phyloP scores from a whole-genome alignment of 2,888 invertebrate species.

The Spicauda simplicius region DNA sequence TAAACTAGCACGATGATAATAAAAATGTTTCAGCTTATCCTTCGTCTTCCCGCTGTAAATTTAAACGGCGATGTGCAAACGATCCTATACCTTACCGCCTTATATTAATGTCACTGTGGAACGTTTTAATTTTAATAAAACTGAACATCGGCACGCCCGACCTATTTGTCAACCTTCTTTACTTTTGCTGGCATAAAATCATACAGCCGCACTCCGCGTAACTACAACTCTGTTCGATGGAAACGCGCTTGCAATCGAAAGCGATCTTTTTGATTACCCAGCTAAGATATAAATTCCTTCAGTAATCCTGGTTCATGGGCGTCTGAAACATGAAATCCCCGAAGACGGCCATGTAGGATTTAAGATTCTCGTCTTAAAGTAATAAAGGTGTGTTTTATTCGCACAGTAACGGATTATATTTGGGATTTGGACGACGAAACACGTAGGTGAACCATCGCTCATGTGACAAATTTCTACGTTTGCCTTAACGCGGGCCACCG shows the following conservation, averaged over 20 bases:
- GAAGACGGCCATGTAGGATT: slow-evolving; percentile 71
- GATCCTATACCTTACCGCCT: slow-evolving; percentile 71
- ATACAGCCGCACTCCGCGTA: slow-evolving; percentile 76
- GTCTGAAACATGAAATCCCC: slow-evolving; percentile 75
- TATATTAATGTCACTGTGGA: slow-evolving; percentile 77
- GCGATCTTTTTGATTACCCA: slow-evolving; percentile 71
- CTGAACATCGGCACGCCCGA: slow-evolving; percentile 81
- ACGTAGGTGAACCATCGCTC: slow-evolving; percentile 85
- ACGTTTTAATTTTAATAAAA: slow-evolving; percentile 84
- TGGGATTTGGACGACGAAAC: slow-evolving; percentile 81
- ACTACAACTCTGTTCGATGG: slow-evolving; percentile 61
- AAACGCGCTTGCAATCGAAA: slow-evolving; percentile 61
- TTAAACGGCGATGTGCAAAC: slow-evolving; percentile 59
- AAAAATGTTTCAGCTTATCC: slow-evolving; percentile 78
- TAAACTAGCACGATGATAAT: slow-evolving; percentile 79
- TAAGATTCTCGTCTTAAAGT: slow-evolving; percentile 80
- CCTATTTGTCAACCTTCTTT: slow-evolving; percentile 85
- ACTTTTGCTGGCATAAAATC: slow-evolving; percentile 82
- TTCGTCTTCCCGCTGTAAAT: slow-evolving; percentile 72
- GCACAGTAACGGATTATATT: slow-evolving; percentile 77
- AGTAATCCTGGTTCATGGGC: slow-evolving; percentile 67
- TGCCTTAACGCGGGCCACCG: slow-evolving; percentile 81
- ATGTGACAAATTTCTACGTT: slow-evolving; percentile 85
- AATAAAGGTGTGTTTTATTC: slow-evolving; percentile 85
- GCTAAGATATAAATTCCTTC: slow-evolving; percentile 78